A percentile compares a stretch with the other conserved stretches of the same genome.
phyloP scores from a whole-genome alignment of 2,113 vertebrate genomes.

The Apus apus region DNA sequence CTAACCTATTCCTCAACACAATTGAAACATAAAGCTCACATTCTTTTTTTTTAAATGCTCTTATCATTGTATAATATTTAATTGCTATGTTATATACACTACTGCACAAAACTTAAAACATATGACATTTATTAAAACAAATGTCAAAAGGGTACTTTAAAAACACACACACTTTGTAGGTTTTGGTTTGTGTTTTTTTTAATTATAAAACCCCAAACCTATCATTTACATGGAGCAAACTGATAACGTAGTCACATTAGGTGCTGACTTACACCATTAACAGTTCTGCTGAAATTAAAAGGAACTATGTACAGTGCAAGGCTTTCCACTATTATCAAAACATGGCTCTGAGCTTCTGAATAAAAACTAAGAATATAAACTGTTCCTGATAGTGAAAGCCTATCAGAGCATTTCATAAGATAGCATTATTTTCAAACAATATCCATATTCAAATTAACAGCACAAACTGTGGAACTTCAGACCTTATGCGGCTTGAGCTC shows the following conservation, averaged over 20 bases:
- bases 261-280: background rate
- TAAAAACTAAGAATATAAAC: background rate
- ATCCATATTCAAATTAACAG: background rate
- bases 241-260: background rate
- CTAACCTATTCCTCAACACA: background rate
- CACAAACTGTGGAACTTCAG: background rate
- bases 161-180: background rate
- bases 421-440: background rate
- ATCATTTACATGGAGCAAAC: background rate
- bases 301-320: background rate
- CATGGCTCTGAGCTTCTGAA: background rate
- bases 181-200: background rate
- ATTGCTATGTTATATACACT: background rate
- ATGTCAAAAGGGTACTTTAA: background rate
- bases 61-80: background rate
- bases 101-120: background rate
- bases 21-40: background rate
- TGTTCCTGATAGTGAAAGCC: background rate
- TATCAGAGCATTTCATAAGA: background rate
- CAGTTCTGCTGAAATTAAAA: background rate
- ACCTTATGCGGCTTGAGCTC: rapidly evolving
- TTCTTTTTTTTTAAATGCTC: background rate
- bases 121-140: background rate
- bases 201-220: background rate
- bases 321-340: background rate